Evolutionary conservation across 2,113 vertebrate genomes (phyloP).

Genomic region (Corvus moneduloides): DNA sequence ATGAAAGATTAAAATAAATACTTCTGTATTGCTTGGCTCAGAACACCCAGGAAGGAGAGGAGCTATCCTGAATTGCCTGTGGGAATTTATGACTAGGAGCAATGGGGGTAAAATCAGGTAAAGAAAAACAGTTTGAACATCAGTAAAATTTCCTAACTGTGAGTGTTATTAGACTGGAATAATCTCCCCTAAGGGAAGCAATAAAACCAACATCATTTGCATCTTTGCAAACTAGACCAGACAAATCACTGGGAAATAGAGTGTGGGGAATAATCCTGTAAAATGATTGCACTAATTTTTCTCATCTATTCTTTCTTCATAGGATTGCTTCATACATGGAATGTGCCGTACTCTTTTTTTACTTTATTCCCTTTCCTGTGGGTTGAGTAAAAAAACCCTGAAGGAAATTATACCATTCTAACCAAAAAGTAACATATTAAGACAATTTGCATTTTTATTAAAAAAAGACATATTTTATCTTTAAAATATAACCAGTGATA

Average conservation of each 20-base stretch:
- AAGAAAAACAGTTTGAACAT: slow-evolving; percentile 59
- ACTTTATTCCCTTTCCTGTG: slow-evolving; percentile 23
- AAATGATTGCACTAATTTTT: slow-evolving; percentile 53
- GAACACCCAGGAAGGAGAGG: slow-evolving; percentile 55
- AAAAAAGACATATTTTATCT: background rate
- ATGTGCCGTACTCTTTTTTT: background rate
- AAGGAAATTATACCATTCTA: background rate
- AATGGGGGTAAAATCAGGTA: slow-evolving; percentile 56
- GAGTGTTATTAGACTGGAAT: slow-evolving; percentile 52
- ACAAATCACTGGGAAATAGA: slow-evolving; percentile 58
- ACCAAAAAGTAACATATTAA: background rate
- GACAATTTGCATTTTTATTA: background rate
- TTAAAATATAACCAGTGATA: background rate
- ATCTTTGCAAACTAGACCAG: slow-evolving; percentile 62
- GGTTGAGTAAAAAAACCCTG: background rate
- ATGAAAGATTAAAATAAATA: background rate
- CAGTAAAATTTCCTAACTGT: slow-evolving; percentile 56
- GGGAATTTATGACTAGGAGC: slow-evolving; percentile 25
- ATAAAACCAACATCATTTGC: slow-evolving; percentile 62
- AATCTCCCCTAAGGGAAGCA: slow-evolving; percentile 60
- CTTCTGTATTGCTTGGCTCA: slow-evolving; percentile 15
- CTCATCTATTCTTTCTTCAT: slow-evolving; percentile 49
- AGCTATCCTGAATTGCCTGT: background rate
- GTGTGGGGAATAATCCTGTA: slow-evolving; percentile 37
- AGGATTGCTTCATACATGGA: slow-evolving; percentile 27